Evolutionary conservation across 2,113 vertebrate genomes (phyloP).

Genomic region (Oxygymnocypris stewartii): DNA sequence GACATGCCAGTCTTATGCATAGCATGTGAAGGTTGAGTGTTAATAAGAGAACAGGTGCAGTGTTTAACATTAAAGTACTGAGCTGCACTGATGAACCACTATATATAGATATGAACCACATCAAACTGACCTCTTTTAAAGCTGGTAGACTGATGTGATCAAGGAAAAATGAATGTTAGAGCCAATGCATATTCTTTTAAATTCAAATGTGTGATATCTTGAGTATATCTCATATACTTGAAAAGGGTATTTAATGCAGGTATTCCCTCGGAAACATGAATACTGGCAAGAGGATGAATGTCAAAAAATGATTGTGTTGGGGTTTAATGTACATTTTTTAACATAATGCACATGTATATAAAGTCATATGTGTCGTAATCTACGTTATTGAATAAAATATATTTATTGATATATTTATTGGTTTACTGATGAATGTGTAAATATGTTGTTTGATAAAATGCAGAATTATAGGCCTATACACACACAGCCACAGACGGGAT

Average conservation of each 20-base stretch:
- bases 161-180: background rate
- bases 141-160: background rate
- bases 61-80: background rate
- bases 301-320: slow-evolving; percentile 65
- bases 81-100: background rate
- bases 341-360: slow-evolving; percentile 77
- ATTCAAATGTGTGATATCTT: slow-evolving; percentile 8
- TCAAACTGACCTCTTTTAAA: background rate
- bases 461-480: no score
- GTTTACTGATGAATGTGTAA: slow-evolving; percentile 53
- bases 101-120: background rate
- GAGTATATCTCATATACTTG: background rate
- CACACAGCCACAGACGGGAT: no score
- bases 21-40: background rate
- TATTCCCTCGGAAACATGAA: slow-evolving; percentile 12
- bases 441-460: background rate
- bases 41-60: background rate
- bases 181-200: no score
- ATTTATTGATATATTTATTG: slow-evolving; percentile 72
- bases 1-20: background rate
- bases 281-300: slow-evolving; percentile 70
- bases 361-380: slow-evolving; percentile 78
- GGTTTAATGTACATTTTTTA: slow-evolving; percentile 68
- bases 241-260: background rate
- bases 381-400: slow-evolving; percentile 62